phyloP scores from a whole-genome alignment of 2,797 vertebrate genomes.

The Poecilia gillii region DNA sequence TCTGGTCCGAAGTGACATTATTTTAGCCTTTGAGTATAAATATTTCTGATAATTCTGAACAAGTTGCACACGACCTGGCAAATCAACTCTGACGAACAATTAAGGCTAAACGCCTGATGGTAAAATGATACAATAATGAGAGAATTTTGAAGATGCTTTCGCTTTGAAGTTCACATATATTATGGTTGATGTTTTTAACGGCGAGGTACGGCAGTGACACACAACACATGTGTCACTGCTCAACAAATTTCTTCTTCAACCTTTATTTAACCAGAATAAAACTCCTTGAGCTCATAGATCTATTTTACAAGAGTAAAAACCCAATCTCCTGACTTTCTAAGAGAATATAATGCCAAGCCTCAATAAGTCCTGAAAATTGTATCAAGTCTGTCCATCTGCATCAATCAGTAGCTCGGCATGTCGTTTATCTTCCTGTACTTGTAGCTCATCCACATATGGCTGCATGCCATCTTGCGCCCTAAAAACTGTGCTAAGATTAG shows the following conservation, averaged over 20 bases:
- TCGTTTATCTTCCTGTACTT: neutral
- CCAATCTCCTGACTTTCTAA: neutral
- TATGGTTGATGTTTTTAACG: no score
- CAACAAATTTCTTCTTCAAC: neutral
- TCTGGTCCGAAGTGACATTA: slow-evolving; percentile 12
- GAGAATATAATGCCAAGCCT: neutral
- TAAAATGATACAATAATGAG: neutral
- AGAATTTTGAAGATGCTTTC: no score
- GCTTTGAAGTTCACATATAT: no score
- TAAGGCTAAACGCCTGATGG: neutral
- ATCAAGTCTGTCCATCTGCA: neutral
- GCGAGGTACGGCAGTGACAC: no score
- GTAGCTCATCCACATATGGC: neutral
- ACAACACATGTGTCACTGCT: neutral
- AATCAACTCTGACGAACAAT: neutral
- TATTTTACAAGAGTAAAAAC: no score
- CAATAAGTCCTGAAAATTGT: neutral
- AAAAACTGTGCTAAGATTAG: neutral
- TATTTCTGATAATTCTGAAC: slow-evolving; percentile 13
- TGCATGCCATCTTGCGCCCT: neutral
- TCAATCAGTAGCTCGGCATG: neutral
- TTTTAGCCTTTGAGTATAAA: slow-evolving; percentile 12
- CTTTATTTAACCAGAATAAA: no score
- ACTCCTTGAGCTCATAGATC: no score
- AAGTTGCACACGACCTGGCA: slow-evolving; percentile 7